Evolutionary conservation across 2,113 vertebrate genomes (phyloP).

Genomic region (Thalassoma bifasciatum): DNA sequence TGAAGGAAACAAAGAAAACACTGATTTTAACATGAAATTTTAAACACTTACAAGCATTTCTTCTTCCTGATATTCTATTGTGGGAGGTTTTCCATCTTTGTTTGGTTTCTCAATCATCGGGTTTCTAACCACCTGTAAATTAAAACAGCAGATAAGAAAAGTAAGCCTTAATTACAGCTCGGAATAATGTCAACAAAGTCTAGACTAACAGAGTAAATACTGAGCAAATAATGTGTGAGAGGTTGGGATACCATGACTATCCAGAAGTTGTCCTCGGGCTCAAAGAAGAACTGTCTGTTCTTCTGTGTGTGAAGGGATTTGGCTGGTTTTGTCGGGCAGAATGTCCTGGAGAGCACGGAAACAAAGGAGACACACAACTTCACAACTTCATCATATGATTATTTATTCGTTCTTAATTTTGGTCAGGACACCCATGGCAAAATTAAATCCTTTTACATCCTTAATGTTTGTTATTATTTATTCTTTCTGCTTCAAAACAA

Average conservation of each 20-base stretch:
- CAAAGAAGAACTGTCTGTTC: conserved; percentile 97
- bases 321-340: conserved; percentile 96
- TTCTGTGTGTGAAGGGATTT: conserved; percentile 99
- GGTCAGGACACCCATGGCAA: neutral
- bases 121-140: conserved; percentile 92
- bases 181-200: neutral
- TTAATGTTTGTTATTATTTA: neutral
- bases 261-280: conserved; percentile 97
- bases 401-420: neutral
- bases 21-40: neutral
- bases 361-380: neutral
- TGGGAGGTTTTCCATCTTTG: conserved; percentile 93
- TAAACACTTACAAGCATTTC: conserved; percentile 90
- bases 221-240: neutral
- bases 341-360: conserved; percentile 85
- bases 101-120: conserved; percentile 94
- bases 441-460: conserved; percentile 1
- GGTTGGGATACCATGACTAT: conserved; percentile 93
- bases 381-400: neutral
- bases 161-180: neutral
- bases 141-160: neutral
- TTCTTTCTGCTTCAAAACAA: too few relatives aligned
- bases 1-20: neutral
- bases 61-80: conserved; percentile 96
- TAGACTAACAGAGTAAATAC: neutral